Conservation (phyloP, 64 coral and sea anemone species). For the Montipora cactus region DNA sequence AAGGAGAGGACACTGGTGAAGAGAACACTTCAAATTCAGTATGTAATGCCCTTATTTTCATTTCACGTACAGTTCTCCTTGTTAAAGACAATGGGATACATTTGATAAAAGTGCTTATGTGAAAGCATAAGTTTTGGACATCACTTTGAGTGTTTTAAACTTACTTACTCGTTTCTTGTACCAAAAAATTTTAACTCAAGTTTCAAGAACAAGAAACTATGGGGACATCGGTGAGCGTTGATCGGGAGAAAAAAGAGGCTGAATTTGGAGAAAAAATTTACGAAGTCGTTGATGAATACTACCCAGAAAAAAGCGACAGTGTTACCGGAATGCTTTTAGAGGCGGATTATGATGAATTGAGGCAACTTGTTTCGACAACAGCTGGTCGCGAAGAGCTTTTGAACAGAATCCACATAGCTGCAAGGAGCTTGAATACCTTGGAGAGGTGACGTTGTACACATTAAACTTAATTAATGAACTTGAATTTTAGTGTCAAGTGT, state of each 20-base stretch:
- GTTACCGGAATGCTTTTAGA: slow-evolving; percentile 76
- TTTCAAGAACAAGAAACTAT: not conserved
- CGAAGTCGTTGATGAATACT: slow-evolving; percentile 42
- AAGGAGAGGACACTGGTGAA: not conserved
- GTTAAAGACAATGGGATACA: not conserved
- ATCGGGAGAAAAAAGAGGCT: slow-evolving; percentile 27
- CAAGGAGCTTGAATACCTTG: not conserved
- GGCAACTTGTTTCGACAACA: slow-evolving; percentile 16
- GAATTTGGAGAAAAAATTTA: slow-evolving; percentile 41
- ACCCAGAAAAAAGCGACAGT: slow-evolving; percentile 45
- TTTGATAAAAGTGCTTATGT: not conserved
- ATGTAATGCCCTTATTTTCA: not conserved
- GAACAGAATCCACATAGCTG: slow-evolving; percentile 44
- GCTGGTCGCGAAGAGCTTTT: slow-evolving; percentile 16
- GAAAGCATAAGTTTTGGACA: not conserved
- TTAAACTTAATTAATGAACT: too few species aligned
- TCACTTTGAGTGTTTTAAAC: not conserved
- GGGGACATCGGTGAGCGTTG: slow-evolving; percentile 18
- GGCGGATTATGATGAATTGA: slow-evolving; percentile 27
- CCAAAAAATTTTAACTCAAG: not conserved
- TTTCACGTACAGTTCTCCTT: not conserved
- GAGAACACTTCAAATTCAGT: not conserved
- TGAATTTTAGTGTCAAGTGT: too few species aligned
- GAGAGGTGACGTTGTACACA: slow-evolving; percentile 3
- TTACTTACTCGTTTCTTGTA: not conserved